Base-by-base conservation (phyloP, 2,113 vertebrate genomes). In the Microcebus griseorufus region DNA sequence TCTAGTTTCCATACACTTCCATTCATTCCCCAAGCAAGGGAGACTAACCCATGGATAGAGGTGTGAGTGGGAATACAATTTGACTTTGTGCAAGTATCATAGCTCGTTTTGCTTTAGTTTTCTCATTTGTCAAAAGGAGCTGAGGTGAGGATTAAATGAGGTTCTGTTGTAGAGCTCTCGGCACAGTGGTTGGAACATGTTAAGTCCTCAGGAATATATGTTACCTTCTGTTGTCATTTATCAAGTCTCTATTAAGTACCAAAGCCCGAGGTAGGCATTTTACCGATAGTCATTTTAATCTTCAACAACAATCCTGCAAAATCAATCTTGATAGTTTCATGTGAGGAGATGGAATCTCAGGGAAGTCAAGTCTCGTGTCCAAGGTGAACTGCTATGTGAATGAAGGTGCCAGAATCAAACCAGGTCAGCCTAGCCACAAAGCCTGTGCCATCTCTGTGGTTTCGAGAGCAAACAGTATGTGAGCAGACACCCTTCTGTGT, bases 401-500 rank as follows among this genome's bases (percentile, higher is more conserved):
- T 22, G 39, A 72, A 76, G 75, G 88, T 18, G 29, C 45, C 84
- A 39, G 81, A 45, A 62, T 64, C 53, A 6, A 51, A 81, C 65
- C 39, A 65, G 76, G 45, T 62, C 5, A 0, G 86, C 65, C 25
- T 27, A 53, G 45, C 70, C n/a, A 12, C 73, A 67, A 62, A 89
- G 62, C 67, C 64, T 4, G 6, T 48, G 79, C 83, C 73, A 51
- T 81, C 0, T 0, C 87, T 92, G 82, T 96, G 93, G 88, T 92
- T 93, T 85, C 51, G 10, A 93, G 89, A 85, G 83, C 48, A 88
- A 89, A 82, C 78, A 65, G 29, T n/a, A 42, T 86, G 2, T 18
- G 39, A 92, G 82, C 94, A 92, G 73, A 82, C 79, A 62, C 37
- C 76, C 88, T 76, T 80, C 89, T 93, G 93, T 94, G 92, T 86